Evolutionary conservation across 2,888 invertebrate species (phyloP).

Genomic region (Argyresthia albistria): DNA sequence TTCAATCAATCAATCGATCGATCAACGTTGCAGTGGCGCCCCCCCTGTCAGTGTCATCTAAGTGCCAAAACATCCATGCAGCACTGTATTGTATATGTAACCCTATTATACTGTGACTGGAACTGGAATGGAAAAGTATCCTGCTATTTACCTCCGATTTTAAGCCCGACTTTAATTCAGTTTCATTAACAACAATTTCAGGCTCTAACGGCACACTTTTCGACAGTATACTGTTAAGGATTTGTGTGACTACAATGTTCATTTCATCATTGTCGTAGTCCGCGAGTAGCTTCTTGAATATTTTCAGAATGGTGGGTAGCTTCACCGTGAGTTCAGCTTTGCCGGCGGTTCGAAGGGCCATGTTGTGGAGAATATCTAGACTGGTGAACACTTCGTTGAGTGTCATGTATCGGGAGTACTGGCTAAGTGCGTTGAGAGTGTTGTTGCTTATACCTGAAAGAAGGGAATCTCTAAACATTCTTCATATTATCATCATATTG

Average conservation of each 20-base stretch:
- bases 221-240: constrained; percentile 40
- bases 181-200: too few relatives aligned
- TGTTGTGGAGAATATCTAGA: constrained; percentile 36
- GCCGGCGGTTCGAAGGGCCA: constrained; percentile 27
- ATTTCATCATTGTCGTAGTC: constrained; percentile 50
- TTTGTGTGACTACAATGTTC: constrained; percentile 42
- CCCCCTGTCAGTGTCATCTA: too few relatives aligned
- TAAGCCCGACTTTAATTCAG: too few relatives aligned
- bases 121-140: too few relatives aligned
- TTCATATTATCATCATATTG: too few relatives aligned
- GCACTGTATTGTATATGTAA: too few relatives aligned
- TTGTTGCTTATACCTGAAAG: constrained; percentile 39
- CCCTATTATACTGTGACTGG: too few relatives aligned
- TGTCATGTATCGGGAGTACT: constrained; percentile 43
- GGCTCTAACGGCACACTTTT: constrained; percentile 18
- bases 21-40: too few relatives aligned
- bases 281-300: constrained; percentile 39
- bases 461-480: too few relatives aligned
- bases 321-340: constrained; percentile 28
- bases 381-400: constrained; percentile 39
- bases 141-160: too few relatives aligned
- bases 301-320: constrained; percentile 28
- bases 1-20: too few relatives aligned
- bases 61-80: too few relatives aligned
- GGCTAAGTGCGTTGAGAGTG: constrained; percentile 29